These are phyloP conservation scores for Murina feae DNA, from an alignment of 2,113 vertebrate species.

Conservation along the genomic window DNA sequence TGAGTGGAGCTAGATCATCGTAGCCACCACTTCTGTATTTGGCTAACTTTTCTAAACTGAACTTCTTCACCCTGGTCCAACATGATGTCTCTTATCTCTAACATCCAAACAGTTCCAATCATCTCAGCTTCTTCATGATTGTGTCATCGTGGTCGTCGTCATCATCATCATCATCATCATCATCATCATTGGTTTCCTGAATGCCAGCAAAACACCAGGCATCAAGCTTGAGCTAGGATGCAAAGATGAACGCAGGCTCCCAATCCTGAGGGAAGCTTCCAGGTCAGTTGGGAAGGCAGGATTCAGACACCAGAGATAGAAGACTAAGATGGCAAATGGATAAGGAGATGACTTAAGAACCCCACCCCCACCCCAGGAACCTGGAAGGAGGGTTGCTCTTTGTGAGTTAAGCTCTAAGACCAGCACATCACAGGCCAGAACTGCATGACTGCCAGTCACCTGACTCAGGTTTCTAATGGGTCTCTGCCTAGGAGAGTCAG, in stretches of 20 bases:
- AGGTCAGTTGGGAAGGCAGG: not conserved
- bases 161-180: not conserved
- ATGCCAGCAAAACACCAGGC: not conserved
- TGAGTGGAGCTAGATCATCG: not conserved
- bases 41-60: not conserved
- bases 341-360: not conserved
- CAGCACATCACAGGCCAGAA: not conserved
- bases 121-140: not conserved
- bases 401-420: not conserved
- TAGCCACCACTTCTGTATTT: not conserved
- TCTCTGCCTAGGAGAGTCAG: not conserved
- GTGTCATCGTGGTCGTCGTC: not conserved
- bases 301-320: not conserved
- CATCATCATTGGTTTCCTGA: not conserved
- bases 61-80: not conserved
- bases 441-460: no score
- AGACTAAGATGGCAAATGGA: not conserved
- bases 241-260: not conserved
- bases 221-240: not conserved
- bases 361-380: not conserved
- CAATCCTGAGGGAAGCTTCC: not conserved
- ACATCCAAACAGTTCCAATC: conserved; percentile 13
- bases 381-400: not conserved
- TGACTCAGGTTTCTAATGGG: not conserved
- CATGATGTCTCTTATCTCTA: conserved; percentile 17